These are phyloP conservation scores for Drosophila algonquin DNA, from an alignment of 2,888 invertebrate genomes.

Conservation along the genomic window DNA sequence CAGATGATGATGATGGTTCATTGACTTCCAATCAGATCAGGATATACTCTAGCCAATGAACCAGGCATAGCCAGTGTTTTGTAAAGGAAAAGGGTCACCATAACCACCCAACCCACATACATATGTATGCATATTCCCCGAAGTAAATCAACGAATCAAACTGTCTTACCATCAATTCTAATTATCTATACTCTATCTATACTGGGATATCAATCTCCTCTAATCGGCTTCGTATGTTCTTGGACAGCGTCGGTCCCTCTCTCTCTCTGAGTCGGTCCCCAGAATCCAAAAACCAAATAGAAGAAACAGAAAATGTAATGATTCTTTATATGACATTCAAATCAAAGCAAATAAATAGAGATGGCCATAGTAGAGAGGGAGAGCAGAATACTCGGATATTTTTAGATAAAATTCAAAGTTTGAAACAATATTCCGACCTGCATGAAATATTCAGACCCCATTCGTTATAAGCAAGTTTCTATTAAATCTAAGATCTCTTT, in stretches of 20 bases:
- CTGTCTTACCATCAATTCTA: too few species aligned
- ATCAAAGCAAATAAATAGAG: neutral
- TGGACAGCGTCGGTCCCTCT: neutral
- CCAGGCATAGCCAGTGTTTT: too few species aligned
- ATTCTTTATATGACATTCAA: constrained; percentile 17
- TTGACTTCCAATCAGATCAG: constrained; percentile 21
- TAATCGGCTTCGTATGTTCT: too few species aligned
- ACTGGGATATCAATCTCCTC: too few species aligned
- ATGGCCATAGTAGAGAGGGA: neutral
- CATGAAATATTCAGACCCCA: neutral
- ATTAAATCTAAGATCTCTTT: neutral
- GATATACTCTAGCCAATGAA: neutral
- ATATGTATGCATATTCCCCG: too few species aligned
- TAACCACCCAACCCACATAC: too few species aligned
- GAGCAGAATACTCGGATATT: too few species aligned
- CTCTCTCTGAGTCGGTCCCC: neutral
- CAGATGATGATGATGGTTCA: constrained; percentile 16
- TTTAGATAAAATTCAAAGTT: neutral
- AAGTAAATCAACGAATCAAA: too few species aligned
- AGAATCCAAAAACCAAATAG: neutral
- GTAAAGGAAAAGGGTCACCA: too few species aligned
- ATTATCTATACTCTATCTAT: too few species aligned
- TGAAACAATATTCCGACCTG: neutral
- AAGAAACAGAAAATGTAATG: too few species aligned
- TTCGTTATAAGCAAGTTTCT: neutral